Percentiles rank a stretch among this genome's conserved stretches.
These are phyloP conservation scores for Spodoptera picta DNA, from an alignment of 2,888 invertebrate genomes.

Conservation along the genomic window DNA sequence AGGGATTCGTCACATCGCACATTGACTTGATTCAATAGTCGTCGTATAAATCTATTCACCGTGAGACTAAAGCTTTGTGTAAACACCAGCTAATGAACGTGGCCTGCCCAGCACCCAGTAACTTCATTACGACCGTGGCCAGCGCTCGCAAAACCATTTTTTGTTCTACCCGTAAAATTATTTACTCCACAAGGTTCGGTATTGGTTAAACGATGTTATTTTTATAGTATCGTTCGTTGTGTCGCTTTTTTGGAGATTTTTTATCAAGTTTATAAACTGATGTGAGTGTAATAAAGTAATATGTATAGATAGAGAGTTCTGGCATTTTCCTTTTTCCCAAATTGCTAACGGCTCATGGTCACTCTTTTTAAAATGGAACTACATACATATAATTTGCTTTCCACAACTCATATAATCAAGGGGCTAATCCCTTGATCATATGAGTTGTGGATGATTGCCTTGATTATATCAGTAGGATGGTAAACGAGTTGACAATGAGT, in stretches of 20 bases:
- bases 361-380: no score
- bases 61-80: constrained; percentile 71
- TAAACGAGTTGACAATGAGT: no score
- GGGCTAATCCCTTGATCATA: no score
- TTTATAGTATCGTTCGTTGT: constrained; percentile 22
- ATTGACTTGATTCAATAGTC: constrained; percentile 73
- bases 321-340: no score
- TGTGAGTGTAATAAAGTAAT: no score
- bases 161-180: constrained; percentile 31
- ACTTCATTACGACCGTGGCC: constrained; percentile 75
- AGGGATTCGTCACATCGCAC: constrained; percentile 48
- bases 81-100: constrained; percentile 81
- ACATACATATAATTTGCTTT: no score
- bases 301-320: no score
- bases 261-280: background rate
- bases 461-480: no score
- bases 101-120: constrained; percentile 58
- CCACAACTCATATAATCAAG: no score
- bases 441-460: no score
- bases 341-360: no score
- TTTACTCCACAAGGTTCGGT: constrained; percentile 13
- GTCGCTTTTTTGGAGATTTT: constrained; percentile 7
- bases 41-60: constrained; percentile 75
- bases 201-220: constrained; percentile 38
- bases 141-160: constrained; percentile 63